phyloP scores from a whole-genome alignment of 2,888 invertebrate genomes.

The Cheilosia grossa region DNA sequence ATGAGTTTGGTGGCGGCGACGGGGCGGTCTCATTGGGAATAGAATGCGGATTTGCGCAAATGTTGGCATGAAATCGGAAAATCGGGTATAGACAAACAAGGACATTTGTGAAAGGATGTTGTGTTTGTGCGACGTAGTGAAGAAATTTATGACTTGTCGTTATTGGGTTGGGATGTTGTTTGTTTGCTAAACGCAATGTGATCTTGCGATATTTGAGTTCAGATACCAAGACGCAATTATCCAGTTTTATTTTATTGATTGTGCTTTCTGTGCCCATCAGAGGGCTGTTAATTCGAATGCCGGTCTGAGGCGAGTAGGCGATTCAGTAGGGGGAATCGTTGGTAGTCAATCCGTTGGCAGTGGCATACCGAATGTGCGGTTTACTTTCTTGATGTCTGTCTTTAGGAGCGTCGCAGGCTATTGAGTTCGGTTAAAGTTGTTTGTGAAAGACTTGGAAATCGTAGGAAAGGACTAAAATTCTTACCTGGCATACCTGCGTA shows the following conservation, averaged over 20 bases:
- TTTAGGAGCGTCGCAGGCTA: too few species aligned
- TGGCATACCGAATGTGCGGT: too few species aligned
- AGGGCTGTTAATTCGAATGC: too few species aligned
- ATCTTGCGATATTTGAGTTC: background rate
- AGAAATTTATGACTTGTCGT: background rate
- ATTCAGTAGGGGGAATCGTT: too few species aligned
- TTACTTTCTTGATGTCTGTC: too few species aligned
- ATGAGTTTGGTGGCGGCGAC: background rate
- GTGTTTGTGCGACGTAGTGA: background rate
- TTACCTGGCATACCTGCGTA: too few species aligned
- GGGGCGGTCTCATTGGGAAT: background rate
- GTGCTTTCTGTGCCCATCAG: too few species aligned
- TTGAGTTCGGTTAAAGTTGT: too few species aligned
- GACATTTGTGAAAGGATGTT: background rate
- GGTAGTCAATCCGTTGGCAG: too few species aligned
- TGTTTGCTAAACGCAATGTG: background rate
- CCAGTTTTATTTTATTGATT: background rate
- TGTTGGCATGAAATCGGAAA: constrained; percentile 41
- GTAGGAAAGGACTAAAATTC: too few species aligned
- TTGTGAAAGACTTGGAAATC: too few species aligned
- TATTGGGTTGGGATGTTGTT: background rate
- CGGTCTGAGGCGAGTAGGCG: too few species aligned
- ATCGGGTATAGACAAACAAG: constrained; percentile 18
- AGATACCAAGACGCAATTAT: background rate
- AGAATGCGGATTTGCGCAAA: constrained; percentile 3